Evolutionary conservation across 2,888 invertebrate genomes (phyloP), one percentile per base, ranked within the genome.

Genomic region (Drosophila atroscutellata): DNA sequence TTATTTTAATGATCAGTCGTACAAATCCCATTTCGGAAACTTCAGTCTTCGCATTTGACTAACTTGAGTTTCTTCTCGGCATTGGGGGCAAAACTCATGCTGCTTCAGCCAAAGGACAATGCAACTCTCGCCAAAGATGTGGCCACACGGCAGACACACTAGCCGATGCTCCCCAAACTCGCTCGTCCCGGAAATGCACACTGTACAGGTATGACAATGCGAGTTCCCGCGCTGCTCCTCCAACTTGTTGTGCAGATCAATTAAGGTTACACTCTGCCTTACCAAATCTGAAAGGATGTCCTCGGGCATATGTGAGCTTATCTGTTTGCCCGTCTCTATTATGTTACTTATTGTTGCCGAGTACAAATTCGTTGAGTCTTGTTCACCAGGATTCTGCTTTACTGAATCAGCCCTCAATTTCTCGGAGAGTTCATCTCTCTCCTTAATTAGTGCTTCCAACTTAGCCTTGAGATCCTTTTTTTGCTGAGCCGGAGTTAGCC

Each of bases 261-360:
- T 0, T 1, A 11, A 1, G 24, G 18, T 13, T 26, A 0, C 6
- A 2, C 3, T 24, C 11, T 11, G 20, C 1, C 11, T 20, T 6
- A 1, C 11, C 2, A 11, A 11, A 2, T 42, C 5, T 13, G 42
- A 42, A 6, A 0, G 6, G 2, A 42, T 11, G 11, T 3, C 8
- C 8, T 13, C 11, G 5, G 11, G 5, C 42, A 11, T 1, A 0
- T 5, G 2, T 5, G 2, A 0, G 20, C 20, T 42, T 11, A 20
- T 2, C 39, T 1, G 9, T 1, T 20, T 39, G n/a, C 39, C 11
- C 20, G 0, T 2, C 2, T 2, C 5, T 6, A 20, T 6, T 11
- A 11, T 2, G 1, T 2, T 11, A 20, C 6, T 42, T 5, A 20
- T 20, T 20, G 5, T 11, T 20, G 20, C 11, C 4, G 20, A 11